Conservation (phyloP, 2,888 invertebrate species). For the Epistrophe grossulariae region DNA sequence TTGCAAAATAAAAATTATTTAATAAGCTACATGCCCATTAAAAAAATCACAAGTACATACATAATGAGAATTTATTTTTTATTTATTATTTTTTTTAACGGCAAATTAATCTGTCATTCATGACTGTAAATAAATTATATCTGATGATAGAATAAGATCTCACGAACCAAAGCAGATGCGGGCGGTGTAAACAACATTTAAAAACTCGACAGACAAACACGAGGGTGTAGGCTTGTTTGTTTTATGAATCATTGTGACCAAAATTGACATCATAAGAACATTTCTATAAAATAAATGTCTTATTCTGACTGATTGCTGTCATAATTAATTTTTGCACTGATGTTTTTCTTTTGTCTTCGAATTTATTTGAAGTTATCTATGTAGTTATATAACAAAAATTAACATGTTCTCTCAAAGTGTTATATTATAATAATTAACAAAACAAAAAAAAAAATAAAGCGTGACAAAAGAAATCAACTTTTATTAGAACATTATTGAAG, state of each 20-base stretch:
- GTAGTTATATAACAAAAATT: background rate
- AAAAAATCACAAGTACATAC: too few relatives aligned
- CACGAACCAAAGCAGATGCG: too few relatives aligned
- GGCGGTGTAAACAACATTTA: too few relatives aligned
- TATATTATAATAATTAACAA: background rate
- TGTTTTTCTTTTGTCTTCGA: background rate
- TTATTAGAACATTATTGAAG: too few relatives aligned
- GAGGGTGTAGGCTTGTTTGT: background rate
- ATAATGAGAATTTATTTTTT: too few relatives aligned
- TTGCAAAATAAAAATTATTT: background rate
- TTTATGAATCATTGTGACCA: conserved; percentile 3
- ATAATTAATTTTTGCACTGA: background rate
- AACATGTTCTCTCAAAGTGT: background rate
- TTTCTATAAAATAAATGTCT: conserved; percentile 41
- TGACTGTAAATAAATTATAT: background rate
- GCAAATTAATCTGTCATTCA: background rate
- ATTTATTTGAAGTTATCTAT: background rate
- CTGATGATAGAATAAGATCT: too few relatives aligned
- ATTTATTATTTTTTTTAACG: background rate
- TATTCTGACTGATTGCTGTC: conserved; percentile 19
- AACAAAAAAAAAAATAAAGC: background rate
- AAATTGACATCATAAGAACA: conserved; percentile 57
- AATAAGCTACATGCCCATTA: background rate
- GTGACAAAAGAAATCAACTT: too few relatives aligned
- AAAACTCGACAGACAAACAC: background rate